Conservation (phyloP, 2,888 invertebrate species). For the Stenurella melanura region DNA sequence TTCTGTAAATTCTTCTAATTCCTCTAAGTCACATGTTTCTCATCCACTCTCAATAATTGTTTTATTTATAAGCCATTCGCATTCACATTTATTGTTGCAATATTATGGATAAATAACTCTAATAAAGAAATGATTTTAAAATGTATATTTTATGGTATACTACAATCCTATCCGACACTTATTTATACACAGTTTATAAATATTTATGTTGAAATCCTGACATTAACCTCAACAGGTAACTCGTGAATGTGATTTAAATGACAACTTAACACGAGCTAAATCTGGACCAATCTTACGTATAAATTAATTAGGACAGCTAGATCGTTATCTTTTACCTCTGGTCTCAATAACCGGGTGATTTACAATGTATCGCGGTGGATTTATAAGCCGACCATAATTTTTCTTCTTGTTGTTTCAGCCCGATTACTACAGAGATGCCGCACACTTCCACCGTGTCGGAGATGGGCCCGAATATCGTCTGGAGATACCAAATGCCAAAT, state of each 20-base stretch:
- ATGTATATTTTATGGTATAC: background rate
- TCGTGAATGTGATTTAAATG: constrained; percentile 30
- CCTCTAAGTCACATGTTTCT: background rate
- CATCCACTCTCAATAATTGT: background rate
- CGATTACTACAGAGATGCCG: constrained; percentile 90
- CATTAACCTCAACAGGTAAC: constrained; percentile 8
- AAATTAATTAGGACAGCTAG: constrained; percentile 41
- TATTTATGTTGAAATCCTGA: constrained; percentile 30
- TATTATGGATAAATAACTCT: background rate
- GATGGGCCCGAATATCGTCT: constrained; percentile 88
- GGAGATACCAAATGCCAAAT: constrained; percentile 89
- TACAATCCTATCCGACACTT: constrained; percentile 1
- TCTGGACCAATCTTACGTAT: constrained; percentile 36
- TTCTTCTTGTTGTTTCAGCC: constrained; percentile 77
- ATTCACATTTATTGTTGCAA: no score
- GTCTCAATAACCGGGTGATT: constrained; percentile 12
- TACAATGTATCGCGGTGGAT: constrained; percentile 12
- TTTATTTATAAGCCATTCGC: background rate
- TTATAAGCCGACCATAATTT: constrained; percentile 24
- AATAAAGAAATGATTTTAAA: background rate
- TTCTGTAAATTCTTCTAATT: no score
- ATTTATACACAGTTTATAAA: constrained; percentile 17
- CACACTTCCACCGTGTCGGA: constrained; percentile 85
- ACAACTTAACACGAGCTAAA: constrained; percentile 32
- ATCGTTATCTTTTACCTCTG: constrained; percentile 23